These are phyloP conservation scores for Miichthys miiuy DNA, from an alignment of 2,797 vertebrate species.

Conservation along the genomic window DNA sequence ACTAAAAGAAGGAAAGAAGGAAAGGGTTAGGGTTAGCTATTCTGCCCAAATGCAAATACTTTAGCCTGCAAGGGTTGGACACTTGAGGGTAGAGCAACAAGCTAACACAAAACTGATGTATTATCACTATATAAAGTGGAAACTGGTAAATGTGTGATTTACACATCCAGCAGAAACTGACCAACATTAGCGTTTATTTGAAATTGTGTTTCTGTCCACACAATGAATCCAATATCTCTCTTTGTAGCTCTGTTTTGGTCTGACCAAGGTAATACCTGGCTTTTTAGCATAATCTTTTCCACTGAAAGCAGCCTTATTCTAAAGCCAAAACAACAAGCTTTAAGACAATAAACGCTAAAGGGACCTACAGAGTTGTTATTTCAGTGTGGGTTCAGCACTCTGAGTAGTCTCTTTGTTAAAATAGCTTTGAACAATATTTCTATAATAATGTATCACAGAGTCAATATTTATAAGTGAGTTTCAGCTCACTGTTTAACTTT, in stretches of 20 bases:
- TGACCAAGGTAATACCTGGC: neutral
- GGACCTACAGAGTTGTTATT: neutral
- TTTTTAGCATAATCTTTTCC: neutral
- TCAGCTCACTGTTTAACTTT: too few species aligned
- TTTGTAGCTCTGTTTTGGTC: neutral
- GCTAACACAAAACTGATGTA: neutral
- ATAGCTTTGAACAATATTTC: neutral
- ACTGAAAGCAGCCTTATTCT: too few species aligned
- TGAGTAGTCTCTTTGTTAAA: neutral
- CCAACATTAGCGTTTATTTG: neutral
- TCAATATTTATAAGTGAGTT: too few species aligned
- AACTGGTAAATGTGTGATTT: too few species aligned
- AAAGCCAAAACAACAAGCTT: neutral
- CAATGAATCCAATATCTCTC: neutral
- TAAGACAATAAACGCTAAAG: neutral
- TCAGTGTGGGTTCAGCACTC: neutral
- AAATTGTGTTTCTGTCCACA: neutral
- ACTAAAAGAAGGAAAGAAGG: neutral
- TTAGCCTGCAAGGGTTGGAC: too few species aligned
- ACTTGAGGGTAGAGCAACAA: neutral
- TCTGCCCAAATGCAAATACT: neutral
- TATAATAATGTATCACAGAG: neutral
- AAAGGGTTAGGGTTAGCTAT: neutral
- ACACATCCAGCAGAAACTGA: neutral
- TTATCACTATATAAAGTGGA: neutral